phyloP scores from a whole-genome alignment of 2,113 vertebrate species.

The Sturnira hondurensis region DNA sequence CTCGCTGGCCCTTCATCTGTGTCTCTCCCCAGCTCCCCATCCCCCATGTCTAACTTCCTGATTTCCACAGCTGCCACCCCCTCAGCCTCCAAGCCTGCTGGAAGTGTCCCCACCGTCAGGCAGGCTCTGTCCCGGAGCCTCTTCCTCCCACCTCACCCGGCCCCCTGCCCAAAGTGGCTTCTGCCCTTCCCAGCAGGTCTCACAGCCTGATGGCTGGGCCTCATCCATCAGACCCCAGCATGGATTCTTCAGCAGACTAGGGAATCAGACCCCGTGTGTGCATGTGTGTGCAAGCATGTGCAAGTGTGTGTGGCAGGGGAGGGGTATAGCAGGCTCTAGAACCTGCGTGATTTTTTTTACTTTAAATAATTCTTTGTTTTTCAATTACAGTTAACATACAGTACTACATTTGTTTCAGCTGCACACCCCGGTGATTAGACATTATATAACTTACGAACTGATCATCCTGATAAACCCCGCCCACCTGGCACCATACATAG shows the following conservation, averaged over 20 bases:
- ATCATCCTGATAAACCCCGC: neutral
- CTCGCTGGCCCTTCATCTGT: too few relatives aligned
- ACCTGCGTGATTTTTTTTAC: neutral
- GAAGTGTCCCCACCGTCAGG: neutral
- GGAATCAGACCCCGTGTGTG: neutral
- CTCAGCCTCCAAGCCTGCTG: neutral
- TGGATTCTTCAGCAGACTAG: neutral
- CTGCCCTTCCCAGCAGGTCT: neutral
- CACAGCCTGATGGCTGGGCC: neutral
- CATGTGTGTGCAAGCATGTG: neutral
- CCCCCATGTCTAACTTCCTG: neutral
- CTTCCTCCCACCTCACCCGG: rapidly evolving
- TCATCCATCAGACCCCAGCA: neutral
- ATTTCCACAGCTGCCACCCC: neutral
- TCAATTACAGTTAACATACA: neutral
- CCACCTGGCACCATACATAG: neutral
- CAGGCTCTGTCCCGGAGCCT: neutral
- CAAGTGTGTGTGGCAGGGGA: too few relatives aligned
- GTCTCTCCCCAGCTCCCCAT: rapidly evolving
- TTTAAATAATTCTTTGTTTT: neutral
- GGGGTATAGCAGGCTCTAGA: neutral
- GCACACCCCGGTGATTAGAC: neutral
- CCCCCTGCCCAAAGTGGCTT: neutral
- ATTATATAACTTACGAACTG: neutral
- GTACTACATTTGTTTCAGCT: neutral